Evolutionary conservation across 1,140 invertebrate genomes (phyloP).

Genomic region (Episyrphus balteatus): DNA sequence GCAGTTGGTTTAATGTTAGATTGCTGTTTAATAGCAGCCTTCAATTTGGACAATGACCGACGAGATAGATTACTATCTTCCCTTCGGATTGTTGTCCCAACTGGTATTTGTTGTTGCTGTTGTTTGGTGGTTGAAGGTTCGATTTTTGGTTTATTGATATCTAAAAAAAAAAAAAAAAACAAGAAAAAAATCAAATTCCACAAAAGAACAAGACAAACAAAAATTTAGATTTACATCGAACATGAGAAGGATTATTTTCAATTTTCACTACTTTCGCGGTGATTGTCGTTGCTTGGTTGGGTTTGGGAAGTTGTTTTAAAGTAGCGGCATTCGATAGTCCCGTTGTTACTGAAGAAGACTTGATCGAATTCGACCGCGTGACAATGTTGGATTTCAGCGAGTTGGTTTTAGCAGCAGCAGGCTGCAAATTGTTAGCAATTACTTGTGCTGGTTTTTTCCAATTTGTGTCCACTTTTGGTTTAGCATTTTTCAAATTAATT

Average conservation of each 20-base stretch:
- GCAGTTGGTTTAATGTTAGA: too few species aligned
- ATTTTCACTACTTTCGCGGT: conserved; percentile 13
- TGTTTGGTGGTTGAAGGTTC: neutral
- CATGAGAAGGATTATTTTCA: neutral
- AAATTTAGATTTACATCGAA: too few species aligned
- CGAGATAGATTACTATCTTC: conserved; percentile 32
- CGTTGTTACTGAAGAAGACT: conserved; percentile 6
- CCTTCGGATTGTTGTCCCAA: conserved; percentile 13
- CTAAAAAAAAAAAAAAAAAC: neutral
- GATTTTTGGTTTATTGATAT: neutral
- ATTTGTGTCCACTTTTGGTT: conserved; percentile 30
- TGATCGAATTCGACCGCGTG: conserved; percentile 25
- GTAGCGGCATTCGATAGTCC: neutral
- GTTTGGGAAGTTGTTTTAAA: neutral
- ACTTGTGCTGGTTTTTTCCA: conserved; percentile 28
- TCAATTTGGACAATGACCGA: conserved; percentile 26
- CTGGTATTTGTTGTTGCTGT: neutral
- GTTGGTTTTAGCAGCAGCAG: conserved; percentile 1
- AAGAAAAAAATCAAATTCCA: neutral
- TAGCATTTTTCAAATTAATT: conserved; percentile 14
- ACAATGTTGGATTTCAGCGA: conserved; percentile 8
- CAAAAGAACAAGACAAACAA: too few species aligned
- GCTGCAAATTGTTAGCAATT: conserved; percentile 7
- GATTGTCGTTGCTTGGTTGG: conserved; percentile 5
- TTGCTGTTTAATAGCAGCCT: conserved; percentile 11